Evolutionary conservation across 1,140 invertebrate genomes (phyloP).

Genomic region (Drosophila subpulchrella): DNA sequence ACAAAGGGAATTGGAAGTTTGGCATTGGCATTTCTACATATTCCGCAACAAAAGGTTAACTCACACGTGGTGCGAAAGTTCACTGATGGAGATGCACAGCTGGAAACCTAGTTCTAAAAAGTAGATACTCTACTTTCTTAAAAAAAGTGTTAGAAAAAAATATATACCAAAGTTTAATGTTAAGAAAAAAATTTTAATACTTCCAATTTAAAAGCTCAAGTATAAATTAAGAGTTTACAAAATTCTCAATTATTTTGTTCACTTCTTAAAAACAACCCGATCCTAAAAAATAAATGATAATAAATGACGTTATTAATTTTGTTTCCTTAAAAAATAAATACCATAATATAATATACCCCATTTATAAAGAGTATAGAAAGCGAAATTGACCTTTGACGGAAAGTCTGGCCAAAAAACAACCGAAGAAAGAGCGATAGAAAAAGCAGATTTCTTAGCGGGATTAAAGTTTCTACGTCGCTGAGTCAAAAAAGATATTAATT

Average conservation of each 20-base stretch:
- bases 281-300: no score
- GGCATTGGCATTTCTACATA: constrained; percentile 8
- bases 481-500: constrained; percentile 30
- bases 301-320: background rate
- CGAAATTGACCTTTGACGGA: constrained; percentile 66
- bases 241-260: no score
- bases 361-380: constrained; percentile 32
- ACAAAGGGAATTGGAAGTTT: constrained; percentile 12
- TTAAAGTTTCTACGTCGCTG: constrained; percentile 32
- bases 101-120: background rate
- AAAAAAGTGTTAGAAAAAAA: background rate
- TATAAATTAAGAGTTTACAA: no score
- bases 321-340: background rate
- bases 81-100: background rate
- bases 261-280: no score
- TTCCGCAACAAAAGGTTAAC: constrained; percentile 17
- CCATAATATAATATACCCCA: background rate
- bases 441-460: constrained; percentile 41
- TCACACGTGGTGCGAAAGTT: constrained; percentile 43
- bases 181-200: no score
- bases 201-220: no score
- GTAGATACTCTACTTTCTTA: constrained; percentile 4
- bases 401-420: background rate
- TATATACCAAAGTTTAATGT: background rate
- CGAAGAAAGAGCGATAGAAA: constrained; percentile 11